These are phyloP conservation scores for Merodon equestris DNA, from an alignment of 2,888 invertebrate genomes.

Conservation along the genomic window DNA sequence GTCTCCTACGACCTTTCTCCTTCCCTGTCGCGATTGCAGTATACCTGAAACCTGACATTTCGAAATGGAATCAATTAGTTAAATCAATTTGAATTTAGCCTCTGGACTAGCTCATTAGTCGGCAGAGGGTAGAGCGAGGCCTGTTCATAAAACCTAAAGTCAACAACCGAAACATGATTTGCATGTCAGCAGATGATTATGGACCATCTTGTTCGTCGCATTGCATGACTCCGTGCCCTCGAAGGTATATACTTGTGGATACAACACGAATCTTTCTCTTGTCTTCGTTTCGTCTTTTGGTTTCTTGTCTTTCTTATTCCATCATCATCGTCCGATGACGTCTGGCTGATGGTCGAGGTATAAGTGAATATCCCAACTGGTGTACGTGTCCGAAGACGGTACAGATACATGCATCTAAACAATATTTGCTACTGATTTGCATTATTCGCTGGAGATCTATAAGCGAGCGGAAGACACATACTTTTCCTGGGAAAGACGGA, in stretches of 20 bases:
- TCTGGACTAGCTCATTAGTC: constrained; percentile 42
- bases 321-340: constrained; percentile 35
- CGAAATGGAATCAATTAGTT: constrained; percentile 52
- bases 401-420: constrained; percentile 37
- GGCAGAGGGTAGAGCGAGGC: not conserved
- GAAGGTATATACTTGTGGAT: constrained; percentile 11
- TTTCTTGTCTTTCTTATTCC: constrained; percentile 14
- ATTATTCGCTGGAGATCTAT: constrained; percentile 8
- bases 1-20: constrained; percentile 21
- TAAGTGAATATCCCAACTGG: not conserved
- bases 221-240: constrained; percentile 31
- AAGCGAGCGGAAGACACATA: not conserved
- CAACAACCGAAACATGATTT: constrained; percentile 63
- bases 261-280: constrained; percentile 8
- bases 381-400: constrained; percentile 26
- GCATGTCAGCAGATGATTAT: constrained; percentile 62
- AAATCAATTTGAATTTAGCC: constrained; percentile 15
- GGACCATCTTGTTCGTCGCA: constrained; percentile 15
- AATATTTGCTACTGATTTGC: constrained; percentile 48
- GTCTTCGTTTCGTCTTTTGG: not conserved
- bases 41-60: constrained; percentile 20
- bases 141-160: constrained; percentile 30
- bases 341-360: constrained; percentile 31
- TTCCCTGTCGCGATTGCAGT: constrained; percentile 3
- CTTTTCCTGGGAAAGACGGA: not conserved